Evolutionary conservation across 2,113 vertebrate genomes (phyloP), one percentile per base, ranked within the genome.

Genomic region (Erinaceus europaeus): DNA sequence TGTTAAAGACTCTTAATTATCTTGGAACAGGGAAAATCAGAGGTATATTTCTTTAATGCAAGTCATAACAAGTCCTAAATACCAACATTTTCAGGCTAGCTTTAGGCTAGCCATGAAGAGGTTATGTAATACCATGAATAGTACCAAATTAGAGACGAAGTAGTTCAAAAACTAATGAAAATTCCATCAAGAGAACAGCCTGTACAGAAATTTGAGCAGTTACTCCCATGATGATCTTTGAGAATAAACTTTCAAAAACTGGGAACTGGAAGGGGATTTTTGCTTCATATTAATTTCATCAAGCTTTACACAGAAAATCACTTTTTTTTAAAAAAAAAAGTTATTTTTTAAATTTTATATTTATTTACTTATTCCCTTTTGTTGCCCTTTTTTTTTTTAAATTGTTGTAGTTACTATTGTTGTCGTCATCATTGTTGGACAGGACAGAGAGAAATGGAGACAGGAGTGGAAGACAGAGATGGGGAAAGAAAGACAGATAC

Each of bases 221-320:
- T 48, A 91, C 25, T 65, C 34, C n/a, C 32, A 75, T 38, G 10
- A 53, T 11, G 3, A 40, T 67, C 23, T 44, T 34, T 34, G 77
- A 27, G 18, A 65, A 50, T 42, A 40, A 27, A 48, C 55, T 57
- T 68, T 55, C n/a, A 68, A 84, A 55, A 53, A 86, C 20, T 13
- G 2, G 46, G 34, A 68, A 82, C 57, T 55, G 44, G 27, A 83
- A 75, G 23, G 14, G 1, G 48, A 48, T 55, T 83, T 68, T 9
- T 21, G 32, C 38, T 84, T 67, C n/a, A 13, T n/a, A 55, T 32
- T 86, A 75, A 76, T 68, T 53, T 83, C 36, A 90, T 64, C 44
- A 72, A 67, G 32, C 68, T 87, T 87, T 89, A 55, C 50, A 68
- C 15, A 50, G n/a, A 77, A 59, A 86, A 53, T 46, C 50, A 81